Conservation (phyloP, 2,888 invertebrate species). For the Microdon myrmicae region DNA sequence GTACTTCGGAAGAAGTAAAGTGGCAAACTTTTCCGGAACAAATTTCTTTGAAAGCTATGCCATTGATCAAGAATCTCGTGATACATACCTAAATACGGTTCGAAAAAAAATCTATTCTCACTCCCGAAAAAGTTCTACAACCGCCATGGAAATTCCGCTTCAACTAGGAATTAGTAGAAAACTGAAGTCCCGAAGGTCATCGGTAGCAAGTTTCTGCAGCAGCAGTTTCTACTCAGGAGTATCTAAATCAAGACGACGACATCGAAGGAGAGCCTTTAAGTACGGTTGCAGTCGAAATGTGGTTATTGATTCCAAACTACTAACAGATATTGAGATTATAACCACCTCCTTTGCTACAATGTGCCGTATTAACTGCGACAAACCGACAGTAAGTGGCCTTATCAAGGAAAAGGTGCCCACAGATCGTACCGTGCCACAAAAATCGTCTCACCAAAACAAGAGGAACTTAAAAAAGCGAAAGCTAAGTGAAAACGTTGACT, state of each 20-base stretch:
- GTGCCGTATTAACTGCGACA: constrained; percentile 64
- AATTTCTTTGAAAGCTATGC: constrained; percentile 19
- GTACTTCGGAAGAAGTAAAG: constrained; percentile 58
- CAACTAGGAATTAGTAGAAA: constrained; percentile 55
- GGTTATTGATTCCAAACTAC: constrained; percentile 68
- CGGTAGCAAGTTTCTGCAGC: constrained; percentile 65
- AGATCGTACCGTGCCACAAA: constrained; percentile 71
- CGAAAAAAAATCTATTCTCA: constrained; percentile 28
- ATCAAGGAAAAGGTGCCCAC: constrained; percentile 31
- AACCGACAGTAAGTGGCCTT: constrained; percentile 11
- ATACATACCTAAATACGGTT: constrained; percentile 21
- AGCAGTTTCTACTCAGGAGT: constrained; percentile 62
- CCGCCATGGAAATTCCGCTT: constrained; percentile 52
- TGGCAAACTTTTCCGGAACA: background rate
- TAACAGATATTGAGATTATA: constrained; percentile 71
- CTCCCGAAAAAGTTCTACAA: constrained; percentile 40
- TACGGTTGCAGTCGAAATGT: constrained; percentile 58
- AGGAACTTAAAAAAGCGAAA: constrained; percentile 68
- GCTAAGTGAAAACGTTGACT: constrained; percentile 61
- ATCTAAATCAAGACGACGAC: constrained; percentile 61
- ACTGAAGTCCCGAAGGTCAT: constrained; percentile 64
- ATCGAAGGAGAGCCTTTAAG: constrained; percentile 60
- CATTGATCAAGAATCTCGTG: constrained; percentile 17
- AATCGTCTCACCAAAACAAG: constrained; percentile 67
- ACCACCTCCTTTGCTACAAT: constrained; percentile 68